Evolutionary conservation across 92 coral and sea anemone genomes (phyloP), one percentile per base, ranked within the genome.

Genomic region (Epizoanthus scotinus): DNA sequence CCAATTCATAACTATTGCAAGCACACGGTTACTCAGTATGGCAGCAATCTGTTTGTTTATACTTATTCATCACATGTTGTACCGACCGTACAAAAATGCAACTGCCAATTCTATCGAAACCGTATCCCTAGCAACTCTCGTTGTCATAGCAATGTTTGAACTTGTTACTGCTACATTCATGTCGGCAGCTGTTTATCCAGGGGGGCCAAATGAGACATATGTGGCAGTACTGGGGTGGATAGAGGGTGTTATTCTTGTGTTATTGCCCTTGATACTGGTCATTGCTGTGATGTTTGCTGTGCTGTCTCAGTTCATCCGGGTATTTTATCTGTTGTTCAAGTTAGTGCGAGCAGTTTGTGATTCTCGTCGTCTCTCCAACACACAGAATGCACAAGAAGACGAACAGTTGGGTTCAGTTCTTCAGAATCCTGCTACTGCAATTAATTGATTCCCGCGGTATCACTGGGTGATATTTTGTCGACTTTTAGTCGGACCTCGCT

Each of bases 101-200:
- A 74, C 19, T 3, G 83, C 54, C 0, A 84, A 84, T 74, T 63
- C 19, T 15, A 24, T 77, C n/a, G 87, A 84, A 54, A 84, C 84
- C 0, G 87, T 38, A 4, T 84, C 87, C 9, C 25, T 77, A 13
- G 56, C 71, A 20, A 65, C 73, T 2, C 73, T 77, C 2, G 54
- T 77, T 26, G 42, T 65, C n/a, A 58, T 84, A 61, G 87, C 67
- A 47, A 13, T 66, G 60, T 75, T 84, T 57, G 78, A 77, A 73
- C 77, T 83, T 38, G 87, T 84, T 18, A 83, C 63, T 10, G 87
- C 87, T 17, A 84, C 87, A 68, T 84, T 83, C 29, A 54, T 83
- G 12, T 42, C 86, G 15, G 72, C 86, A 20, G 82, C 73, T 8
- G 83, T 83, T 7, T 63, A 44, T n/a, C 20, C 59, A 63, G n/a